These are phyloP conservation scores for Melitaea cinxia DNA, from an alignment of 1,140 invertebrate species.

Conservation along the genomic window DNA sequence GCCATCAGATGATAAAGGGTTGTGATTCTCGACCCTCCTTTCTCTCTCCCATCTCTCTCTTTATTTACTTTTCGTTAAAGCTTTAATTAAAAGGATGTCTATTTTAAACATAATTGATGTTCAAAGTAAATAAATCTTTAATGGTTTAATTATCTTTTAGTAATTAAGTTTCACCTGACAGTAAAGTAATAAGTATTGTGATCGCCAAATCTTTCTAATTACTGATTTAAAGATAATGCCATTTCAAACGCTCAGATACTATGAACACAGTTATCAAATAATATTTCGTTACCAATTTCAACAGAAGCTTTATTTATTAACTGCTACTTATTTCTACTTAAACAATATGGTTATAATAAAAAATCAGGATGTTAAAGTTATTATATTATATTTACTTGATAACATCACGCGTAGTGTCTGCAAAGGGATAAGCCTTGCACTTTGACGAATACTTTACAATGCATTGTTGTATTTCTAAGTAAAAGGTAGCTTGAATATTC, in stretches of 20 bases:
- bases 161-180: slow-evolving; percentile 74
- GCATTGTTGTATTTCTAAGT: slow-evolving; percentile 36
- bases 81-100: slow-evolving; percentile 79
- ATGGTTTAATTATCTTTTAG: slow-evolving; percentile 77
- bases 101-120: slow-evolving; percentile 78
- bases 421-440: slow-evolving; percentile 8
- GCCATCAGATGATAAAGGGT: slow-evolving; percentile 51
- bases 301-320: no score
- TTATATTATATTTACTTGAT: slow-evolving; percentile 3
- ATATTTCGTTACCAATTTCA: no score
- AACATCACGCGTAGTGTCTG: neutral
- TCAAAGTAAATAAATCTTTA: slow-evolving; percentile 78
- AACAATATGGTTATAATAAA: no score
- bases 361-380: no score
- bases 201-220: slow-evolving; percentile 25
- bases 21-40: slow-evolving; percentile 39
- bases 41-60: slow-evolving; percentile 45
- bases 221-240: slow-evolving; percentile 32
- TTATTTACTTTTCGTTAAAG: slow-evolving; percentile 77
- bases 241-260: slow-evolving; percentile 15
- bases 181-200: slow-evolving; percentile 36
- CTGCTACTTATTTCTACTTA: no score
- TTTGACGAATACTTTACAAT: slow-evolving; percentile 15
- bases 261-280: slow-evolving; percentile 3
- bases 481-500: slow-evolving; percentile 30